These are phyloP conservation scores for Vesta saturnalis DNA, from an alignment of 2,888 invertebrate species.

Conservation along the genomic window DNA sequence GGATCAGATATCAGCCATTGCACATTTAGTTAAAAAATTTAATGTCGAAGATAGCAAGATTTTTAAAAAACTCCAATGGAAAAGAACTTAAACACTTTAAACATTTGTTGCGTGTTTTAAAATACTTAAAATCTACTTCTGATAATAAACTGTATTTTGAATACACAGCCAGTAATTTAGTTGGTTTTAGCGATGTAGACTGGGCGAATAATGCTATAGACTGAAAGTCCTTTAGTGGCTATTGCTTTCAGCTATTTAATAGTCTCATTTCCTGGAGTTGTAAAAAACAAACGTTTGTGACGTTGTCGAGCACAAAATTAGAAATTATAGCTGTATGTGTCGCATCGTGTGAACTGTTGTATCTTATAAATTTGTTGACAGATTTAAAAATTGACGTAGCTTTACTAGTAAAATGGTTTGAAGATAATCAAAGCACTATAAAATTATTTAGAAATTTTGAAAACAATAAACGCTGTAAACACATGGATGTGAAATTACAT, in stretches of 20 bases:
- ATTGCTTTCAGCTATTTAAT: no score
- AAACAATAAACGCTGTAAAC: slow-evolving; percentile 5
- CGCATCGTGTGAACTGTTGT: slow-evolving; percentile 13
- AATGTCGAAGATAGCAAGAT: not conserved
- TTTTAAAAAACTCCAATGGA: not conserved
- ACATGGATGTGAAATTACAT: slow-evolving; percentile 8
- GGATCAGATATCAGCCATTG: not conserved
- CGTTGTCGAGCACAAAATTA: slow-evolving; percentile 3
- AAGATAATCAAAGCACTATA: slow-evolving; percentile 6
- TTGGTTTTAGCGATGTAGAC: slow-evolving; percentile 4
- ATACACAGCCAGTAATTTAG: not conserved
- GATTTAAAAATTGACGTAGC: not conserved
- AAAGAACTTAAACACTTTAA: not conserved
- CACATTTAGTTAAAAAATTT: not conserved
- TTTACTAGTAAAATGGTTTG: not conserved
- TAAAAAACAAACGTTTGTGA: not conserved
- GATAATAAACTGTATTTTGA: not conserved
- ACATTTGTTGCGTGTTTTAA: slow-evolving; percentile 3
- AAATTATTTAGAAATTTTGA: not conserved
- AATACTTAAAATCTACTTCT: slow-evolving; percentile 5
- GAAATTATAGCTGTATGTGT: slow-evolving; percentile 18
- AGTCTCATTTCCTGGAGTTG: slow-evolving; percentile 14
- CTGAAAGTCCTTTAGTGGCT: slow-evolving; percentile 17
- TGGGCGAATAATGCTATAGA: slow-evolving; percentile 16
- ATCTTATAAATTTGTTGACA: slow-evolving; percentile 12